These are phyloP conservation scores for Bemisia tabaci DNA, from an alignment of 1,140 invertebrate genomes.

Conservation along the genomic window DNA sequence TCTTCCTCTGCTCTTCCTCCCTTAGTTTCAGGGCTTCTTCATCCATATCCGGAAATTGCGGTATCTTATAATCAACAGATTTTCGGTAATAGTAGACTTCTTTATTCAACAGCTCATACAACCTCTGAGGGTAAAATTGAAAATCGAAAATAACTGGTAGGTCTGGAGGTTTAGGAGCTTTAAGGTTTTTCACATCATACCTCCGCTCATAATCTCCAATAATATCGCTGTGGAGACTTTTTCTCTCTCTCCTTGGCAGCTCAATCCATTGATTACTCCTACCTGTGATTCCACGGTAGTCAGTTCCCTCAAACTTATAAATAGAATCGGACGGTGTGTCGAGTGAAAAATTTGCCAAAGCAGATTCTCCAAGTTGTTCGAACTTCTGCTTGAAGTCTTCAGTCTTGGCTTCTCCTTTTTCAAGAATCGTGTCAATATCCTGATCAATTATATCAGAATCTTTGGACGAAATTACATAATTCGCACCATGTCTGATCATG, in stretches of 20 bases:
- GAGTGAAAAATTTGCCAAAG: conserved; percentile 86
- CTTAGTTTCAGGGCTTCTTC: conserved; percentile 87
- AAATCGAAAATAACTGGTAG: conserved; percentile 99
- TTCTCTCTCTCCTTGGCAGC: conserved; percentile 94
- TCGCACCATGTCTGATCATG: conserved; percentile 97
- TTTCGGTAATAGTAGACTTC: conserved; percentile 97
- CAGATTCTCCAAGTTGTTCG: conserved; percentile 80
- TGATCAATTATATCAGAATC: conserved; percentile 97
- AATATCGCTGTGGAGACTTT: conserved; percentile 98
- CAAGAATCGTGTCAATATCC: conserved; percentile 90
- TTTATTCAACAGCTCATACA: conserved; percentile 95
- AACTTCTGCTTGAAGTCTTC: conserved; percentile 85
- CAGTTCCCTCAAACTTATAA: conserved; percentile 91
- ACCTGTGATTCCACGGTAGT: conserved; percentile 79
- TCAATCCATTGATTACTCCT: conserved; percentile 88
- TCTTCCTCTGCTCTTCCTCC: conserved; percentile 27
- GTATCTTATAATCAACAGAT: conserved; percentile 80
- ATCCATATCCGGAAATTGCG: conserved; percentile 87
- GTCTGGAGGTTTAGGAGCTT: conserved; percentile 94
- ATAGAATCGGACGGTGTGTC: conserved; percentile 77
- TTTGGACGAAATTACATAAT: conserved; percentile 97
- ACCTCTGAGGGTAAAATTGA: conserved; percentile 94
- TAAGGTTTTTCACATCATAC: conserved; percentile 95
- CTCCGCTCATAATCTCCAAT: conserved; percentile 89
- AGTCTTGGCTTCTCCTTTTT: conserved; percentile 77